Percentiles rank a stretch among this genome's conserved stretches.
phyloP scores from a whole-genome alignment of 1,140 invertebrate genomes.

The Cardiocondyla obscurior region DNA sequence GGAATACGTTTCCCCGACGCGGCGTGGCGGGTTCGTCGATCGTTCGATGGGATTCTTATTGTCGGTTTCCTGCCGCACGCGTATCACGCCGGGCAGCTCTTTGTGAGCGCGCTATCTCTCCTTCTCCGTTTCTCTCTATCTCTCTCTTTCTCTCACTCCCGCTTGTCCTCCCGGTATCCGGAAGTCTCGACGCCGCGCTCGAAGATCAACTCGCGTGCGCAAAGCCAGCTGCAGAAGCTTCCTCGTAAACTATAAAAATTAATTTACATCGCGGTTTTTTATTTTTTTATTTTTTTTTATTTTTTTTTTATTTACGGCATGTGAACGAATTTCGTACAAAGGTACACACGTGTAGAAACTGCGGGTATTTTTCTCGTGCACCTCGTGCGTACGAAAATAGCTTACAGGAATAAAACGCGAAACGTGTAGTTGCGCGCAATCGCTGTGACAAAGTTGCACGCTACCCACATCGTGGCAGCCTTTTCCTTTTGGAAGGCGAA shows the following conservation, averaged over 20 bases:
- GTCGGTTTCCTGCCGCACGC: slow-evolving; percentile 68
- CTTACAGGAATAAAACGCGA: too few relatives aligned
- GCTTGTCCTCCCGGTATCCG: slow-evolving; percentile 63
- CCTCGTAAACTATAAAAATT: not conserved
- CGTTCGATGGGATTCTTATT: slow-evolving; percentile 73
- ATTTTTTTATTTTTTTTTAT: too few relatives aligned
- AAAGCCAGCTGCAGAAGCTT: slow-evolving; percentile 15
- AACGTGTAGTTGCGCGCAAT: slow-evolving; percentile 25
- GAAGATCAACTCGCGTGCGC: slow-evolving; percentile 45
- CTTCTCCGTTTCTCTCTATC: not conserved
- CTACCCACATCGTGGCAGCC: slow-evolving; percentile 2
- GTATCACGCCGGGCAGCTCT: slow-evolving; percentile 64
- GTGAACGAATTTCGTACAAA: not conserved
- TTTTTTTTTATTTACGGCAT: too few relatives aligned
- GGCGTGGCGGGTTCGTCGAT: slow-evolving; percentile 66
- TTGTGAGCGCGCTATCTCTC: slow-evolving; percentile 19
- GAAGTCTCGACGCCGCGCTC: slow-evolving; percentile 69
- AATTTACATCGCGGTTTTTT: not conserved
- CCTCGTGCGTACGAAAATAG: too few relatives aligned
- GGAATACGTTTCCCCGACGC: slow-evolving; percentile 58
- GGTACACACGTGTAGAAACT: not conserved
- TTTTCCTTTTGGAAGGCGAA: slow-evolving; percentile 13
- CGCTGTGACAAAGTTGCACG: not conserved
- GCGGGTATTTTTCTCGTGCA: not conserved
- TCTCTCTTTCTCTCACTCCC: slow-evolving; percentile 15